Base-by-base conservation (phyloP, 2,797 vertebrate genomes). In the Notolepis coatsorum region DNA sequence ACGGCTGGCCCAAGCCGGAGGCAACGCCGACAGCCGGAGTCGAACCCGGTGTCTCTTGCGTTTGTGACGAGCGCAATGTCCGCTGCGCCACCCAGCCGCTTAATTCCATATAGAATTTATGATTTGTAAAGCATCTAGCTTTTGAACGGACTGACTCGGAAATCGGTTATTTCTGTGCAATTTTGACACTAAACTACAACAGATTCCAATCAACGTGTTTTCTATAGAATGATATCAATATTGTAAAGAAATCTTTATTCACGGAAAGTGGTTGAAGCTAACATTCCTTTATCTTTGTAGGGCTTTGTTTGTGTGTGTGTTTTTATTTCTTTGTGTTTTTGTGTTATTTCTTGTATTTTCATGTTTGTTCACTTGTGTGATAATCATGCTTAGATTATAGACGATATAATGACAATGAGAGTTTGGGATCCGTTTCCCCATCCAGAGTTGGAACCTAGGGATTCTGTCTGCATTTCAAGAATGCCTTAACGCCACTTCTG, bases 141-240 rank as follows among this genome's bases (percentile, higher is more conserved):
- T 37, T 13, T 37, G 33, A 37, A 52, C 35, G 49, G 38, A 43
- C 20, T 10, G 5, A 25, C 12, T n/a, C n/a, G 12, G 6, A 20
- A 37, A 68, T 7, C 58, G 35, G 68, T 71, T 46, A 62, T 63
- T 39, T 55, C 1, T 63, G 60, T 68, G 59, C 52, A 65, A 48
- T 55, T 72, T 42, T 65, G 15, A 63, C 7, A 59, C 9, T 7
- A 37, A 46, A 20, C 18, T 42, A 7, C n/a, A 62, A 27, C 35
- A 59, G 13, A 35, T 37, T 65, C 68, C 17, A 61, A 43, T 73
- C 48, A 63, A 3, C 42, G 15, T 41, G 21, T 73, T 6, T 42
- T 65, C 63, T 63, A 2, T 55, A 41, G 7, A 64, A 42, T 54
- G 23, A 33, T 48, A 5, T 7, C 38, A 42, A 15, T 38, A 42